These are phyloP conservation scores for Nesospiza acunhae DNA, from an alignment of 2,113 vertebrate species.

Conservation along the genomic window DNA sequence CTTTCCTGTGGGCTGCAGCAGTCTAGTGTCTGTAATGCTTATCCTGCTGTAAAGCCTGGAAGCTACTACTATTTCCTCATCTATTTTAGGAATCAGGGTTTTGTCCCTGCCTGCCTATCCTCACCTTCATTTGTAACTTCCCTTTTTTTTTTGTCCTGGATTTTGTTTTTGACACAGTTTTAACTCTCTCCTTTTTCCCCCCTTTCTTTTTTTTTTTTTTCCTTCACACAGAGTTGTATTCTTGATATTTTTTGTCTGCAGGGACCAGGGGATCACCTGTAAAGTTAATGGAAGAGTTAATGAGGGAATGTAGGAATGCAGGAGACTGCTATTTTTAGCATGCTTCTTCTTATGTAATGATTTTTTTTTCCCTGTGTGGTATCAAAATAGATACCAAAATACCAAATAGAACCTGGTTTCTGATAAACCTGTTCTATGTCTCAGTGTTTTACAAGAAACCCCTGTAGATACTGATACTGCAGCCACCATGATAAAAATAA, in stretches of 20 bases:
- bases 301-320: slow-evolving; percentile 50
- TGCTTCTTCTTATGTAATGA: slow-evolving; percentile 38
- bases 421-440: slow-evolving; percentile 54
- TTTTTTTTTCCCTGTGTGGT: slow-evolving; percentile 20
- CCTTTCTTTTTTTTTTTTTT: too few species aligned
- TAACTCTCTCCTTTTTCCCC: not conserved
- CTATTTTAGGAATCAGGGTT: slow-evolving; percentile 46
- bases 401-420: slow-evolving; percentile 49
- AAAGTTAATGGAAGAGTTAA: slow-evolving; percentile 66
- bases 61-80: slow-evolving; percentile 52
- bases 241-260: not conserved
- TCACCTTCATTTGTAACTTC: slow-evolving; percentile 44
- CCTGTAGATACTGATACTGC: not conserved
- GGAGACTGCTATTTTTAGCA: slow-evolving; percentile 64
- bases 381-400: slow-evolving; percentile 63
- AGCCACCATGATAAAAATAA: not conserved
- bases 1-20: not conserved
- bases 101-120: slow-evolving; percentile 29
- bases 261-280: slow-evolving; percentile 1
- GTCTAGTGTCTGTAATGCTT: not conserved
- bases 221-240: not conserved
- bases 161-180: not conserved
- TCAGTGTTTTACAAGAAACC: slow-evolving; percentile 29
- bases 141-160: not conserved
- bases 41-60: slow-evolving; percentile 21